Percentiles rank a stretch among this genome's conserved stretches.
Conservation (phyloP, 2,888 invertebrate species). For the Pseudococcus viburni region DNA sequence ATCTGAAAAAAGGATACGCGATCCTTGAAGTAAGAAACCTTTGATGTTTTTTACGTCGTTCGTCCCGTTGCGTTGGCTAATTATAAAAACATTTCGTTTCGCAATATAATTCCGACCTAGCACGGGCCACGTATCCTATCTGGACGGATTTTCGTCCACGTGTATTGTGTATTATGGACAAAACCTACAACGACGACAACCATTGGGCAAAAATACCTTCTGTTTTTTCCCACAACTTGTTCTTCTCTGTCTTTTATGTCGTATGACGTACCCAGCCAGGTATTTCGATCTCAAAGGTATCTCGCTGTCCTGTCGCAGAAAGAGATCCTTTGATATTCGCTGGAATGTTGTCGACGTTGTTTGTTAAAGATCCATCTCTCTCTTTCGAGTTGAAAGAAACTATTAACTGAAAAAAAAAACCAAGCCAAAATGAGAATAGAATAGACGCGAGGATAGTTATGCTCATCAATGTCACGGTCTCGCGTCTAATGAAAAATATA, state of each 20-base stretch:
- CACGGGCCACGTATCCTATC: background rate
- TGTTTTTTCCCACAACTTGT: background rate
- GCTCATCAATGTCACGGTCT: constrained; percentile 11
- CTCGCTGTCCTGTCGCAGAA: background rate
- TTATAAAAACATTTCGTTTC: background rate
- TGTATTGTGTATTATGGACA: too few relatives aligned
- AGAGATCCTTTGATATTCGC: background rate
- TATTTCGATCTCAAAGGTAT: background rate
- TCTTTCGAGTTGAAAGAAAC: background rate
- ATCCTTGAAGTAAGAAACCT: background rate
- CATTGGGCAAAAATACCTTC: background rate
- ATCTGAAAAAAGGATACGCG: background rate
- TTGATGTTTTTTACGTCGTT: background rate
- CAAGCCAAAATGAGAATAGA: background rate
- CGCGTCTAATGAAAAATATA: background rate
- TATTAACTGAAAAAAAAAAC: background rate
- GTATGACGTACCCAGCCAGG: background rate
- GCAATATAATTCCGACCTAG: background rate
- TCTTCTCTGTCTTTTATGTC: background rate
- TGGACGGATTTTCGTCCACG: background rate
- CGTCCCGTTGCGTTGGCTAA: background rate
- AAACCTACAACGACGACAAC: too few relatives aligned
- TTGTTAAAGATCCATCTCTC: background rate
- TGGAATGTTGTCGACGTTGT: background rate
- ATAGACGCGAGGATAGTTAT: background rate